phyloP scores from a whole-genome alignment of 2,888 invertebrate genomes.

The Coelinius sp. region DNA sequence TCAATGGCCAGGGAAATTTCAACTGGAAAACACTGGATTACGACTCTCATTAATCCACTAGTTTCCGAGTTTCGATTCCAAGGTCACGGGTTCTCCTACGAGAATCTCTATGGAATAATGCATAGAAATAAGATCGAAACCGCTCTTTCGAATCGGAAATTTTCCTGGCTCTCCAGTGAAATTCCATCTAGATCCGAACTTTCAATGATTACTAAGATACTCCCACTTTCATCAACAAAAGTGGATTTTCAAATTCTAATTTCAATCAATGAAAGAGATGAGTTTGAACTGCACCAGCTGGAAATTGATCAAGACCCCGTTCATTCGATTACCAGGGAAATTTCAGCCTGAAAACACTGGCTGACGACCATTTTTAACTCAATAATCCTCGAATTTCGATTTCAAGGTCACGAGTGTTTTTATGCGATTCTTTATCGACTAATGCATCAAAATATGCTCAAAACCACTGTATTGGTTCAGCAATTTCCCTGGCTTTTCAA shows the following conservation, averaged over 20 bases:
- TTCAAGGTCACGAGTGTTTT: neutral
- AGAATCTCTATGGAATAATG: neutral
- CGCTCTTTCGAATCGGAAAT: neutral
- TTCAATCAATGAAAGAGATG: too few species aligned
- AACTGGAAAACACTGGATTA: neutral
- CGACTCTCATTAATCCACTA: neutral
- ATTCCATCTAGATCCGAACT: neutral
- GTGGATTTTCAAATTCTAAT: too few species aligned
- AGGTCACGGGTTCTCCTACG: neutral
- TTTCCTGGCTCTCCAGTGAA: neutral
- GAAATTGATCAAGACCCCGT: too few species aligned
- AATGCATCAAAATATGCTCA: too few species aligned
- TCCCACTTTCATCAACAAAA: neutral
- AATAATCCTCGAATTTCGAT: neutral
- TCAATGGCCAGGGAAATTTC: slow-evolving; percentile 11
- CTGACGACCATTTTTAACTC: neutral
- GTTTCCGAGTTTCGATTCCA: neutral
- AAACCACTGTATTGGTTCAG: too few species aligned
- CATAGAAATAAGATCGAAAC: neutral
- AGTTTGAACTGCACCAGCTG: too few species aligned
- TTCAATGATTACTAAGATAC: neutral
- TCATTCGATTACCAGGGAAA: too few species aligned
- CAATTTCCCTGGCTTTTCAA: too few species aligned
- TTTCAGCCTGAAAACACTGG: too few species aligned
- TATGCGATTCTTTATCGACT: neutral